Evolutionary conservation across 1,140 invertebrate species (phyloP).

Genomic region (Mya arenaria): DNA sequence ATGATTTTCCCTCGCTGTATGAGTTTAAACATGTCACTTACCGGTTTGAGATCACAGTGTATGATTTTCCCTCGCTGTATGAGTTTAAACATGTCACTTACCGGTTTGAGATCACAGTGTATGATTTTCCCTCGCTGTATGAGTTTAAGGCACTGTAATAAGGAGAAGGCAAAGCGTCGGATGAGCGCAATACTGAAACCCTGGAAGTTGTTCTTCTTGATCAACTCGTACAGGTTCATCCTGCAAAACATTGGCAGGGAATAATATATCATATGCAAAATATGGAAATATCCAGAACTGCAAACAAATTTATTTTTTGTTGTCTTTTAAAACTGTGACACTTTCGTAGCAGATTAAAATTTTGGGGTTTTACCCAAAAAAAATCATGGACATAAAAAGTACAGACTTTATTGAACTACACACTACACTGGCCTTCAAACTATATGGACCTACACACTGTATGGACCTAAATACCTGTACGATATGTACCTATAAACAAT

Average conservation of each 20-base stretch:
- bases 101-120: slow-evolving; percentile 82
- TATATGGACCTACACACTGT: no score
- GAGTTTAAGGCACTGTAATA: slow-evolving; percentile 79
- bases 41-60: background rate
- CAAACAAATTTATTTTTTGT: no score
- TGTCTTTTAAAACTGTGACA: no score
- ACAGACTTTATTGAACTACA: no score
- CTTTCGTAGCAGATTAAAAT: no score
- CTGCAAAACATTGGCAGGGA: slow-evolving; percentile 67
- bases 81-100: slow-evolving; percentile 58
- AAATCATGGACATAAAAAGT: no score
- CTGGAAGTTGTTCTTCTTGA: slow-evolving; percentile 82
- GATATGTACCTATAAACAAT: no score
- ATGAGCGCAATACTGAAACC: slow-evolving; percentile 80
- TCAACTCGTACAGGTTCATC: slow-evolving; percentile 81
- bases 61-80: background rate
- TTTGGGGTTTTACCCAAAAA: no score
- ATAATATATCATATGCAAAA: background rate
- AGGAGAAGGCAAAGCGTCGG: slow-evolving; percentile 79
- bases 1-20: slow-evolving; percentile 80
- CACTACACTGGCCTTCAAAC: no score
- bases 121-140: slow-evolving; percentile 80
- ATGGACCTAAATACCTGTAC: no score
- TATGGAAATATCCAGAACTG: no score
- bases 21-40: slow-evolving; percentile 50